A percentile compares a stretch with the other conserved stretches of the same genome.
phyloP scores from a whole-genome alignment of 2,797 vertebrate genomes.

The Paramormyrops hopkinsi region DNA sequence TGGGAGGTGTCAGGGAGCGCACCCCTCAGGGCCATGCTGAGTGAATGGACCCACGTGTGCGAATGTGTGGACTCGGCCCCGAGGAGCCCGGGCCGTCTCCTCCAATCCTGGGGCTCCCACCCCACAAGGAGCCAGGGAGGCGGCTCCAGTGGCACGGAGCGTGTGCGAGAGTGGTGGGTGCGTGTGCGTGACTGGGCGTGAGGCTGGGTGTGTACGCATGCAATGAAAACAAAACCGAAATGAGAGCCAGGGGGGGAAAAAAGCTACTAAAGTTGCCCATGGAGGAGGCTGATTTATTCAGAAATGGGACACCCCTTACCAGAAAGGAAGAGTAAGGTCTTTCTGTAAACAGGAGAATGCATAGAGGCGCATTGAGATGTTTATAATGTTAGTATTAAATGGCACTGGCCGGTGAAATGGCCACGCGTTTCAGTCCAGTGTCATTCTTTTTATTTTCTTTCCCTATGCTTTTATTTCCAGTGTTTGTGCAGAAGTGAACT shows the following conservation, averaged over 20 bases:
- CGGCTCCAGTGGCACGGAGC: constrained; percentile 64
- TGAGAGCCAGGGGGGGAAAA: constrained; percentile 36
- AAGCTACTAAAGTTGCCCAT: constrained; percentile 71
- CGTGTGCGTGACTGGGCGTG: constrained; percentile 71
- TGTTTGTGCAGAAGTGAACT: constrained; percentile 82
- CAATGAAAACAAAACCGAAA: constrained; percentile 37
- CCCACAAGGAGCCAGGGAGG: constrained; percentile 70
- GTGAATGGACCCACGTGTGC: constrained; percentile 81
- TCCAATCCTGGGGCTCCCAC: constrained; percentile 52
- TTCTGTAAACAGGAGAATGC: constrained; percentile 48
- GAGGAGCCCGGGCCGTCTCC: constrained; percentile 81
- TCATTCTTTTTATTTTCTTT: constrained; percentile 61
- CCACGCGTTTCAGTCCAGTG: constrained; percentile 82
- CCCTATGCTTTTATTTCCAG: constrained; percentile 82
- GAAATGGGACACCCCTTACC: constrained; percentile 47
- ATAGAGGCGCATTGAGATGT: constrained; percentile 70
- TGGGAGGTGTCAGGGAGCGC: constrained; percentile 7
- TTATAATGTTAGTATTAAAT: constrained; percentile 73
- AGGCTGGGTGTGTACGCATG: constrained; percentile 67
- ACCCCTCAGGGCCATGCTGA: constrained; percentile 79
- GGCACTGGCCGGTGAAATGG: constrained; percentile 88
- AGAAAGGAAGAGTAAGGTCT: constrained; percentile 49
- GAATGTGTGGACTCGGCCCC: constrained; percentile 84
- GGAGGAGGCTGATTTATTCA: constrained; percentile 70
- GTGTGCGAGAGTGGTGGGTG: constrained; percentile 69